phyloP scores from a whole-genome alignment of 2,797 vertebrate species.

The Allobates femoralis region DNA sequence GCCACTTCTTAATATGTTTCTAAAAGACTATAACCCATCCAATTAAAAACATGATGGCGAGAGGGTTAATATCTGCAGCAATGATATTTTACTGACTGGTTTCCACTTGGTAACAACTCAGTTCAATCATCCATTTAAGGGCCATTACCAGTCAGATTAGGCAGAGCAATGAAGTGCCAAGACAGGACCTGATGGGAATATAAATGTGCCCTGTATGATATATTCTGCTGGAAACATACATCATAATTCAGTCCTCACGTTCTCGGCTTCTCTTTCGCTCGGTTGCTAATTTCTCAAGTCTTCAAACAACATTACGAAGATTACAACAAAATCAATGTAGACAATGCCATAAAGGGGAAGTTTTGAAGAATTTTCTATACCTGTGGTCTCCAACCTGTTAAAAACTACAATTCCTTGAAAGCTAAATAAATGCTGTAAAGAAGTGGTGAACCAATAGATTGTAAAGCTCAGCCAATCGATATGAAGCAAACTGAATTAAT shows the following conservation, averaged over 20 bases:
- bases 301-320: conserved; percentile 18
- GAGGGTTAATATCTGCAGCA: conserved; percentile 36
- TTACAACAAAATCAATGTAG: neutral
- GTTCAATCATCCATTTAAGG: conserved; percentile 62
- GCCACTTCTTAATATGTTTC: neutral
- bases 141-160: conserved; percentile 62
- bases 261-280: neutral
- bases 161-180: conserved; percentile 60
- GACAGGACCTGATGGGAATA: conserved; percentile 49
- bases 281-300: conserved; percentile 32
- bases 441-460: too few relatives aligned
- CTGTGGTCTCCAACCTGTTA: neutral
- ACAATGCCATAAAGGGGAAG: neutral
- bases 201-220: conserved; percentile 50
- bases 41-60: neutral
- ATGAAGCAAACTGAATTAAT: too few relatives aligned
- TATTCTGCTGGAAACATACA: conserved; percentile 37
- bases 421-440: too few relatives aligned
- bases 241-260: conserved; percentile 43
- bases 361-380: neutral
- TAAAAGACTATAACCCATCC: neutral
- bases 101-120: conserved; percentile 58
- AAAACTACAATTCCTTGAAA: too few relatives aligned
- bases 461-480: too few relatives aligned
- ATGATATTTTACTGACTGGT: conserved; percentile 43